Conservation (phyloP, 2,113 vertebrate genomes). For the Pachycephala philippinensis region DNA sequence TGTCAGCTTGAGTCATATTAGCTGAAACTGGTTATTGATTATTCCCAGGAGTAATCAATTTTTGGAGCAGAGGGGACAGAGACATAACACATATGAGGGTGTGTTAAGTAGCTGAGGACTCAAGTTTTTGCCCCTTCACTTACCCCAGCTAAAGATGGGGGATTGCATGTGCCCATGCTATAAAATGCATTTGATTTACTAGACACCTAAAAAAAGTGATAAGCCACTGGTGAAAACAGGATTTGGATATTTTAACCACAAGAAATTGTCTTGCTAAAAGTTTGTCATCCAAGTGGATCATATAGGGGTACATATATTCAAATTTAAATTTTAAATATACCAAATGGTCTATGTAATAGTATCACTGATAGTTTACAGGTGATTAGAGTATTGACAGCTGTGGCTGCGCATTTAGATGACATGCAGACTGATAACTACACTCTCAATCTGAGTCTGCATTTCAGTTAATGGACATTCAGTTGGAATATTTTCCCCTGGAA, state of each 20-base stretch:
- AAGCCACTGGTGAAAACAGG: not conserved
- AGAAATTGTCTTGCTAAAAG: not conserved
- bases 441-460: not conserved
- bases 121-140: not conserved
- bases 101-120: not conserved
- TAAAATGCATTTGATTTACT: not conserved
- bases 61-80: not conserved
- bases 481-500: conserved; percentile 19
- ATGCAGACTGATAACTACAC: not conserved
- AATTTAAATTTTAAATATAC: not conserved
- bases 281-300: not conserved
- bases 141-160: not conserved
- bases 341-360: not conserved
- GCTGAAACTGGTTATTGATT: not conserved
- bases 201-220: not conserved
- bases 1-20: not conserved
- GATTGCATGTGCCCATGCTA: not conserved
- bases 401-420: not conserved
- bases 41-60: not conserved
- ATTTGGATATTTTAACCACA: not conserved
- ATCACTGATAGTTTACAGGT: not conserved
- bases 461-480: not conserved
- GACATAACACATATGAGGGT: not conserved
- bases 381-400: not conserved
- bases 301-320: not conserved